Evolutionary conservation across 1,140 invertebrate genomes (phyloP).

Genomic region (Teleogryllus occipitalis): DNA sequence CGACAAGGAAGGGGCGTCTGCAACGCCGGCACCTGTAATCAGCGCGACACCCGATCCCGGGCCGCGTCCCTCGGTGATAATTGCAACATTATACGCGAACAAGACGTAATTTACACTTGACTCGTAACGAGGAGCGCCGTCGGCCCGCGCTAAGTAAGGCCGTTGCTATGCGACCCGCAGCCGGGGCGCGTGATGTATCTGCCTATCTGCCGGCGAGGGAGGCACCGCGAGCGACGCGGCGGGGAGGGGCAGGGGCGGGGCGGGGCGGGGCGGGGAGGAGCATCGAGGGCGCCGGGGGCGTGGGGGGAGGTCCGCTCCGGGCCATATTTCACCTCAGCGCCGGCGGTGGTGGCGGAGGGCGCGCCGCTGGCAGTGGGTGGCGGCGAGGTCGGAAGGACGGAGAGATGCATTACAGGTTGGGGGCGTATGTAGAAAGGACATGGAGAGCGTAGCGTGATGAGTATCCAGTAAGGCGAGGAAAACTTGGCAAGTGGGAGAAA

Average conservation of each 20-base stretch:
- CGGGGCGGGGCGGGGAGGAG: background rate
- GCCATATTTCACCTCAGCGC: too few relatives aligned
- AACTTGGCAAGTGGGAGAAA: too few relatives aligned
- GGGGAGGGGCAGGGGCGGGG: too few relatives aligned
- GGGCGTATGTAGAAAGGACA: too few relatives aligned
- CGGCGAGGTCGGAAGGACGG: too few relatives aligned
- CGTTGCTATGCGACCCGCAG: background rate
- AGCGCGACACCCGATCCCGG: background rate
- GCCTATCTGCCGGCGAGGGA: background rate
- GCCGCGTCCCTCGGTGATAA: background rate
- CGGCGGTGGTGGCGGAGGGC: too few relatives aligned
- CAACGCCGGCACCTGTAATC: background rate
- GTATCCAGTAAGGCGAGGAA: too few relatives aligned
- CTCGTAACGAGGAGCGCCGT: background rate
- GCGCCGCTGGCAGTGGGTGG: too few relatives aligned
- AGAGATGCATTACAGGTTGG: too few relatives aligned
- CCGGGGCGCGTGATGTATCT: background rate
- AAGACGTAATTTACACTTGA: constrained; percentile 5
- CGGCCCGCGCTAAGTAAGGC: background rate
- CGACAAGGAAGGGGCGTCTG: background rate
- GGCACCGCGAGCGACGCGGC: too few relatives aligned
- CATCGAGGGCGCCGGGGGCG: background rate
- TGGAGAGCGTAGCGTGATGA: too few relatives aligned
- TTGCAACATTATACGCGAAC: constrained; percentile 4
- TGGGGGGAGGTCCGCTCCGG: too few relatives aligned